phyloP scores from a whole-genome alignment of 2,113 vertebrate species.

The Sus scrofa region DNA sequence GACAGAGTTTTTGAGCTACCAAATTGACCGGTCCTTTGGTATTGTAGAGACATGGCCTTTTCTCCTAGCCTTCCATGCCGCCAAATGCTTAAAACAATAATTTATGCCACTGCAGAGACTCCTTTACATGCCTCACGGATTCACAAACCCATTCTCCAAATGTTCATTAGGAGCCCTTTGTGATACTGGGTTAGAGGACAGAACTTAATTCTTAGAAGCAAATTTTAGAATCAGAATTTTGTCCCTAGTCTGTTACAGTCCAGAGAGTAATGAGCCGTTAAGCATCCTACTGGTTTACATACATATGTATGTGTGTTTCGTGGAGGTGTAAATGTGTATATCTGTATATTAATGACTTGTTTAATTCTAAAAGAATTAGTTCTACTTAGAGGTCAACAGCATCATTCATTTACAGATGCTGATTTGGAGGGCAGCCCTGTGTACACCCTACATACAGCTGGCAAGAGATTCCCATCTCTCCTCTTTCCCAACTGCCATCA shows the following conservation, averaged over 20 bases:
- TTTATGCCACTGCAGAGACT: neutral
- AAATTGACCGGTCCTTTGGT: neutral
- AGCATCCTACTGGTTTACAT: neutral
- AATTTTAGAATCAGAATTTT: conserved; percentile 5
- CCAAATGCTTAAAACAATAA: neutral
- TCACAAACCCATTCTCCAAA: neutral
- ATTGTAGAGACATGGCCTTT: neutral
- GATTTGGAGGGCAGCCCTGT: neutral
- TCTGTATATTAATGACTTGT: neutral
- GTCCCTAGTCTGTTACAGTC: neutral
- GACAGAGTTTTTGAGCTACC: neutral
- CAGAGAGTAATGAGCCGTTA: neutral
- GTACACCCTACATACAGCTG: neutral
- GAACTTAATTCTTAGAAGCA: neutral
- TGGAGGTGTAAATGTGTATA: neutral
- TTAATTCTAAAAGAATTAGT: neutral
- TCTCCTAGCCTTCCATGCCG: neutral
- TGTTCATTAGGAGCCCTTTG: neutral
- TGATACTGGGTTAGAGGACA: neutral
- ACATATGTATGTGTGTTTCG: neutral
- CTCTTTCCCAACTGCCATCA: neutral
- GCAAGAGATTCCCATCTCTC: neutral
- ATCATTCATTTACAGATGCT: neutral
- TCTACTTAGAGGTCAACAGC: neutral
- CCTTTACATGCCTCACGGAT: neutral